Conservation (phyloP, 2,888 invertebrate species). For the Heliconius erato region DNA sequence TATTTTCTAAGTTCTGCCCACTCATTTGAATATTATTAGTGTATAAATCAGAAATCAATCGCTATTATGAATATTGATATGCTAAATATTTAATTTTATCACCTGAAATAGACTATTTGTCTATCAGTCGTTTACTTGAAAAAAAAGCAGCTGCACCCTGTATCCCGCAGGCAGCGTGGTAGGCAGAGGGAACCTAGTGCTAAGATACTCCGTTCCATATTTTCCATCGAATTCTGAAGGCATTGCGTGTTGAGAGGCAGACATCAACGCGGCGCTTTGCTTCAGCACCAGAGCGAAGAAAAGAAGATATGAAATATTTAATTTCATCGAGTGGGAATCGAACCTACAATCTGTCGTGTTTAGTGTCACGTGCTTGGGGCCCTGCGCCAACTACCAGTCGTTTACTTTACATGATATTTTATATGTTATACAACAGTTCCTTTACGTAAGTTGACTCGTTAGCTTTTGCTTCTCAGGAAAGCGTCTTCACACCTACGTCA, state of each 20-base stretch:
- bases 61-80: conserved; percentile 41
- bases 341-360: no score
- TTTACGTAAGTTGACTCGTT: conserved; percentile 30
- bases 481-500: conserved; percentile 60
- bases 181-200: no score
- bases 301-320: no score
- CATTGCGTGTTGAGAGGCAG: no score
- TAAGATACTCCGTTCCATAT: no score
- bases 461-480: conserved; percentile 46
- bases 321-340: no score
- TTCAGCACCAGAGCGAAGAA: no score
- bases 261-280: no score
- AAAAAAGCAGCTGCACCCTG: no score
- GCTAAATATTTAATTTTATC: conserved; percentile 28
- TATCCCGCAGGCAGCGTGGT: no score
- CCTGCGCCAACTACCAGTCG: background rate
- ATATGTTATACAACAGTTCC: background rate
- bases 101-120: conserved; percentile 26
- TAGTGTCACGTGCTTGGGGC: no score
- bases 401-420: background rate
- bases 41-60: conserved; percentile 66
- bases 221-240: no score
- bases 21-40: conserved; percentile 66
- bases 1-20: conserved; percentile 59
- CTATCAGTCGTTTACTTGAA: background rate